Base-by-base conservation (phyloP, 2,888 invertebrate genomes). In the Rhagophthalmus giganteus region DNA sequence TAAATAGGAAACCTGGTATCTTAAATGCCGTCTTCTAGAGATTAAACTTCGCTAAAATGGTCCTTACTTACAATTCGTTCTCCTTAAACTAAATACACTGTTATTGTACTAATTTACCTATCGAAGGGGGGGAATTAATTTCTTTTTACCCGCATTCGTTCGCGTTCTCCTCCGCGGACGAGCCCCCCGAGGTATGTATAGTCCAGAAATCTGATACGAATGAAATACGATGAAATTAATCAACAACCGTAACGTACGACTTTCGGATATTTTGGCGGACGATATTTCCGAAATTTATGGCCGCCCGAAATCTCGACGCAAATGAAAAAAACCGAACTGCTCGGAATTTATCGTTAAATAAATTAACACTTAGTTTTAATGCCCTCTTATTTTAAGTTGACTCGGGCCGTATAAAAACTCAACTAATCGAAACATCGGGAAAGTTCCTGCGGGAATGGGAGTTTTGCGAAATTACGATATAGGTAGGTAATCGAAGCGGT, bases 1-100 rank as follows among this genome's bases (percentile, higher is more conserved):
- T 71, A 69, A 63, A 63, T 60, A 60, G 55, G 59, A 60, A 60
- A 58, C 59, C 59, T 58, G 51, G 54, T 50, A 58, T 60, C 58
- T 60, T 55, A 57, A 55, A 57, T 56, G 49, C 50, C 50, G 49
- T 47, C 38, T 39, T 39, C 39, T 38, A 55, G 45, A 59, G 55
- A 59, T 59, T 59, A 59, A 59, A 56, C 53, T 53, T 53, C 45
- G 37, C 37, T 32, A 37, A 45, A 45, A 38, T 45, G 30, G 37
- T 45, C 45, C 37, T 40, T 35, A 41, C 41, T 37, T 25, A 26
- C 30, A 30, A 12, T 16, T 30, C 26, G 27, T 8, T 14, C 9
- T 32, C n/a, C 32, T 33, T 41, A 11, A 7, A 26, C 20, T n/a
- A 24, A 26, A 26, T 20, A 20, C 15, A 9, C 28, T 8, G 38